Evolutionary conservation across 2,113 vertebrate species (phyloP).

Genomic region (Macheiramphus alcinus): DNA sequence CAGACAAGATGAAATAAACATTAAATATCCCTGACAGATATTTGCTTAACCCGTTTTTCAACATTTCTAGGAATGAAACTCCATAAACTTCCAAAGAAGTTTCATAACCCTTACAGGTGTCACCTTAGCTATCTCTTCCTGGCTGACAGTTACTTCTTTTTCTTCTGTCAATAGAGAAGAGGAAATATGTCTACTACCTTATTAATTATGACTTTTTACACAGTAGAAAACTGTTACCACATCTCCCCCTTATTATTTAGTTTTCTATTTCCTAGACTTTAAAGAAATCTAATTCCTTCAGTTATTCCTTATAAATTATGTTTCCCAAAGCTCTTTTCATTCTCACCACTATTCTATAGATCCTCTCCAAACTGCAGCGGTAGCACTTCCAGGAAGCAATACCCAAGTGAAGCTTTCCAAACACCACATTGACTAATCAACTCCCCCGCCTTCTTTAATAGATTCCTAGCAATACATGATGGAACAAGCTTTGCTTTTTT

Average conservation of each 20-base stretch:
- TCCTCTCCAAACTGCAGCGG: not conserved
- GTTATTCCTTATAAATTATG: not conserved
- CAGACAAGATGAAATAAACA: not conserved
- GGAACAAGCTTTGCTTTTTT: not conserved
- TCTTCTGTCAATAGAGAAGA: not conserved
- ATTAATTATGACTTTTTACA: not conserved
- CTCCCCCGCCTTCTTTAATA: not conserved
- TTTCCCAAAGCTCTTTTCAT: not conserved
- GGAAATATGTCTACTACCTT: not conserved
- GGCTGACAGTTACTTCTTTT: not conserved
- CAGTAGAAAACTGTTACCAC: not conserved
- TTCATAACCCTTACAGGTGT: not conserved
- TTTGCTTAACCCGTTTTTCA: not conserved
- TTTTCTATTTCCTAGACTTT: not conserved
- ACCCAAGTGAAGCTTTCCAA: not conserved
- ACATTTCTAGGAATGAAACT: not conserved
- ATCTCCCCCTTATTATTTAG: not conserved
- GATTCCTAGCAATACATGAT: not conserved
- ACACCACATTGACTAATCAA: not conserved
- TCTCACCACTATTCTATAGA: not conserved
- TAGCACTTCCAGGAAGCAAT: not conserved
- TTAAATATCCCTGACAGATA: not conserved
- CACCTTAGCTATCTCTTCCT: not conserved
- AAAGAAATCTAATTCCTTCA: not conserved
- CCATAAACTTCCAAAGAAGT: not conserved